Evolutionary conservation across 2,113 vertebrate species (phyloP), one percentile per base, ranked within the genome.

Genomic region (Hyperoodon ampullatus): DNA sequence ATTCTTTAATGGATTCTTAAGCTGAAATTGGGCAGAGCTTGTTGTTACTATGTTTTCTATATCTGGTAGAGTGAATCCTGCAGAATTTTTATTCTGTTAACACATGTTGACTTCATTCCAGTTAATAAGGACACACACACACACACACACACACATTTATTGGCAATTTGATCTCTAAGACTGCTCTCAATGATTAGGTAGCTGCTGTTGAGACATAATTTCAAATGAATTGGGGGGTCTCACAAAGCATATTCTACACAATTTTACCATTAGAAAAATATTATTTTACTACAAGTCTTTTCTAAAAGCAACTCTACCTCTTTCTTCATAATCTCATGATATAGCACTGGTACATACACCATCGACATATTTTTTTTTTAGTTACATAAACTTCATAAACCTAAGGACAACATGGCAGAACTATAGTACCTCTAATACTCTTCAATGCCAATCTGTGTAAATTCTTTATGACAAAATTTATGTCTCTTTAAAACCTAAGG

Each of bases 401-500:
- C 58, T 39, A 30, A 53, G 8, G n/a, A 83, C 3, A 84, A 90
- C 3, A 72, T 9, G 77, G 33, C 7, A 68, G 39, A 93, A 89
- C 60, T 53, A 58, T 2, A 77, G 71, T 81, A 26, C 11, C 2
- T 88, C 23, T 53, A 35, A 44, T 75, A 87, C 0, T 63, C 30
- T 58, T 55, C 42, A 21, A 18, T 28, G 11, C 58, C 28, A 35
- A 70, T 28, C 30, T 84, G 35, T 84, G 47, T 80, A 86, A 80
- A 58, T 70, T 6, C 14, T 88, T 83, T 30, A 71, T 39, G 18
- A 61, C 61, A 89, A 86, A 77, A 75, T 71, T 23, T 81, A 85
- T 89, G 28, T 60, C 33, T 89, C 71, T 90, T 95, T 92, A 72
- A 96, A 92, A 72, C 65, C 7, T 8, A 65, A 70, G 55, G 33